Base-by-base conservation (phyloP, 2,113 vertebrate species). In the Eupsittula cactorum region DNA sequence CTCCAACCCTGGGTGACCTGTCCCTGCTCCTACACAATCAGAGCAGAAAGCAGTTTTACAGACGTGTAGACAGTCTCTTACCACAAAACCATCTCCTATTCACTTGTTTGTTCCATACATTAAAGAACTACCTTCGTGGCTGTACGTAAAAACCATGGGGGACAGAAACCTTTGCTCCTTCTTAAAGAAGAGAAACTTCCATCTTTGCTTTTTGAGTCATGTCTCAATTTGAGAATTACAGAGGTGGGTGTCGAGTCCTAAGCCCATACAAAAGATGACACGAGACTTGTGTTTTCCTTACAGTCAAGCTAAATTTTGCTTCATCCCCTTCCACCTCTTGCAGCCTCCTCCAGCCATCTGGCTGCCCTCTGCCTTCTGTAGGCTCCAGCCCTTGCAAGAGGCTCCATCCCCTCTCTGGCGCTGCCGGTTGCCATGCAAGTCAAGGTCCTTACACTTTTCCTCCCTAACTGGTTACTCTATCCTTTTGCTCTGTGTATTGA, bases 321-420 rank as follows among this genome's bases (percentile, higher is more conserved):
- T 62, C 31, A 79, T 6, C 5, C 4, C 28, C 16, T 47, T 76
- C 25, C 1, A 0, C 12, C 21, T n/a, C 44, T 41, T 28, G 11
- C 44, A 76, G 44, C 29, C 39, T 78, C 29, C 59, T 42, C 25
- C 28, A 78, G 14, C 3, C 8, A 16, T 23, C 12, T 62, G 0
- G 0, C 17, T 47, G 8, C 2, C 20, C 19, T 16, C 65, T 4
- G 0, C 1, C 46, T 59, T 69, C 55, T 69, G 21, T 2, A 18
- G 9, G 6, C 11, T 78, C 13, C 74, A 93, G 5, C 10, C 7
- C 79, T 53, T 57, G 31, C 35, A 16, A 57, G 15, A 37, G 14
- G 8, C 13, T 86, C 42, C 1, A 1, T 64, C 23, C 42, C 31
- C 18, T 57, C 42, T 21, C 18, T 29, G 31, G 2, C 39, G 13